Base-by-base conservation (phyloP, 1,140 invertebrate species). In the Magallana angulata region DNA sequence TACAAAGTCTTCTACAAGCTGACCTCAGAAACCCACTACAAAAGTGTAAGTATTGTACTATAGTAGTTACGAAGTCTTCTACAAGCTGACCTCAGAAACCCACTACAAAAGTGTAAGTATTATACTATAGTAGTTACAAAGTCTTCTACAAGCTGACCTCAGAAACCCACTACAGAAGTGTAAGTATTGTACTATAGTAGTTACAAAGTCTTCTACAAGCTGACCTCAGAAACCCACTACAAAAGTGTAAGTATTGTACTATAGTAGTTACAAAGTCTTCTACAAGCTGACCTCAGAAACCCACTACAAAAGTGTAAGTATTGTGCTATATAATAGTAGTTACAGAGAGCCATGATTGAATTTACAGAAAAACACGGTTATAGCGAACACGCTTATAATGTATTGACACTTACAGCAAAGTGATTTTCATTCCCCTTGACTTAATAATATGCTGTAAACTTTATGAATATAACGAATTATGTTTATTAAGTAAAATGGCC, bases 61-160 rank as follows among this genome's bases (percentile, higher is more conserved):
- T n/a, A n/a, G n/a, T n/a, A n/a, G n/a, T n/a, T 88, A 85, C 57
- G 82, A 82, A 30, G 57, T 88, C 18, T 71, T 84, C 57, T 88
- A 59, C 57, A 88, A 82, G 83, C 57, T 83, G 9, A 62, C 71
- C 24, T 48, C 76, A 36, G 84, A 85, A 12, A 81, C 11, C 24
- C 59, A 36, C 9, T 88, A 82, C 59, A 81, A 11, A n/a, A 88
- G 68, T 64, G 87, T 88, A n/a, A n/a, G n/a, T n/a, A n/a, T n/a
- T n/a, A n/a, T n/a, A n/a, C n/a, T n/a, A n/a, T n/a, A n/a, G n/a
- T n/a, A n/a, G n/a, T n/a, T 88, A 85, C 57, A 85, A 82, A 30
- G 57, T 88, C 18, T 71, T 84, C 57, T 88, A 59, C 57, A 88
- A 82, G 83, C 57, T 83, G 9, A 62, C 71, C 24, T 48, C 76